Percentiles rank a stretch among this genome's conserved stretches.
Conservation (phyloP, 1,140 invertebrate genomes). For the Schmidtea mediterranea region DNA sequence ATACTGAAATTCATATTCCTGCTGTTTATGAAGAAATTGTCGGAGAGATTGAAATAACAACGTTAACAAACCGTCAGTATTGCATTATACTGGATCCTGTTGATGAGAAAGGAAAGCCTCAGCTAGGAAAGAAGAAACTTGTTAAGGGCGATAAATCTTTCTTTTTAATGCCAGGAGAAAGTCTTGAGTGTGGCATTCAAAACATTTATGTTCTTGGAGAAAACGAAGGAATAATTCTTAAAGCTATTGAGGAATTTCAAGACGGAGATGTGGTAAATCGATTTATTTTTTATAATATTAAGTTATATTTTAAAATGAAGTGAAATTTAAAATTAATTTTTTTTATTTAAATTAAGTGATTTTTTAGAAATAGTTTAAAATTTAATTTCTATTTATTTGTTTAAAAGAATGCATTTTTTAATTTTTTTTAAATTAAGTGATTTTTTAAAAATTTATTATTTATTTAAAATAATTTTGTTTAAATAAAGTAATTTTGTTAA, state of each 20-base stretch:
- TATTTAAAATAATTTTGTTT: too few species aligned
- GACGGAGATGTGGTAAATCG: slow-evolving; percentile 13
- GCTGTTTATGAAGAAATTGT: slow-evolving; percentile 31
- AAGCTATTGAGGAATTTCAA: slow-evolving; percentile 25
- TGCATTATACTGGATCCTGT: slow-evolving; percentile 30
- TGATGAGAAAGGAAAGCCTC: slow-evolving; percentile 26
- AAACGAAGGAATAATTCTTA: slow-evolving; percentile 30
- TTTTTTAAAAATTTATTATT: too few species aligned
- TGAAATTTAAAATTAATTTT: too few species aligned
- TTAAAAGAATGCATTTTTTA: too few species aligned
- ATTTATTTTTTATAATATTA: background rate
- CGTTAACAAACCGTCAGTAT: slow-evolving; percentile 29
- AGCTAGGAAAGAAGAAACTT: slow-evolving; percentile 28
- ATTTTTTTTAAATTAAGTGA: too few species aligned
- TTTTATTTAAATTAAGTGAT: too few species aligned
- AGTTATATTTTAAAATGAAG: too few species aligned
- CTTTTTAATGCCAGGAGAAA: slow-evolving; percentile 30
- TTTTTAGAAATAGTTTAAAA: too few species aligned
- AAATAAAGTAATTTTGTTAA: too few species aligned
- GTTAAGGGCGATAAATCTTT: slow-evolving; percentile 29
- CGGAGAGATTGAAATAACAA: slow-evolving; percentile 26
- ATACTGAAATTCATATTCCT: slow-evolving; percentile 31
- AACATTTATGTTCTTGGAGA: slow-evolving; percentile 29
- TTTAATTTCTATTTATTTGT: too few species aligned
- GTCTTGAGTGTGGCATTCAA: slow-evolving; percentile 28